Base-by-base conservation (phyloP, 2,113 vertebrate species). In the Tenrec ecaudatus region DNA sequence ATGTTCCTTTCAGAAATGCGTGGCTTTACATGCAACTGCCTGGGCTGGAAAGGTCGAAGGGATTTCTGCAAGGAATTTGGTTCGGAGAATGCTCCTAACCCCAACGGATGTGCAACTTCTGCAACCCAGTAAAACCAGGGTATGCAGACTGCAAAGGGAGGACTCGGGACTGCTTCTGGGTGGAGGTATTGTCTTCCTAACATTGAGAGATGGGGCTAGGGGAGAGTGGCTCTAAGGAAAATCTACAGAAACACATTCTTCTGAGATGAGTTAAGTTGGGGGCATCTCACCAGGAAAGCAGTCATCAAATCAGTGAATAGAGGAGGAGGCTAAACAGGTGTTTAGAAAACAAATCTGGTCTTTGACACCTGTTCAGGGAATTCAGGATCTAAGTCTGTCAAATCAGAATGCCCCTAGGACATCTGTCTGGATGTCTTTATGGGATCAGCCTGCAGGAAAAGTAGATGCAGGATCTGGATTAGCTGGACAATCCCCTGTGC, bases 261-360 rank as follows among this genome's bases (percentile, higher is more conserved):
- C 4, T 16, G 31, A 25, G 14, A 57, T 81, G 43, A 91, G 68
- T 88, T 69, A 87, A 92, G 4, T 16, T 78, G 64, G 33, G 16
- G 23, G 1, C 47, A 27, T 89, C 73, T 68, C 78, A 53, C 29
- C 14, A 82, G 69, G 85, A 91, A 87, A 36, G 1, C 3, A 31
- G 33, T 38, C 27, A 78, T 33, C 43, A 57, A 76, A 71, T 79
- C 40, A 57, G 38, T 36, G n/a, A 58, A 11, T 89, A 64, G 82
- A 81, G 8, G 58, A 47, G 22, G 47, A 38, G 16, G 66, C 76
- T 80, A 15, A 22, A 36, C 68, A 62, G 57, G 29, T 43, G 79
- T 93, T 40, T 77, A 76, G 73, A 94, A 69, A 68, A 31, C 12
- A 79, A 90, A 40, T 29, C 29, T 88, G 68, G 17, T 71, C n/a